Conservation (phyloP, 2,797 vertebrate species). For the Epinephelus malabaricus region DNA sequence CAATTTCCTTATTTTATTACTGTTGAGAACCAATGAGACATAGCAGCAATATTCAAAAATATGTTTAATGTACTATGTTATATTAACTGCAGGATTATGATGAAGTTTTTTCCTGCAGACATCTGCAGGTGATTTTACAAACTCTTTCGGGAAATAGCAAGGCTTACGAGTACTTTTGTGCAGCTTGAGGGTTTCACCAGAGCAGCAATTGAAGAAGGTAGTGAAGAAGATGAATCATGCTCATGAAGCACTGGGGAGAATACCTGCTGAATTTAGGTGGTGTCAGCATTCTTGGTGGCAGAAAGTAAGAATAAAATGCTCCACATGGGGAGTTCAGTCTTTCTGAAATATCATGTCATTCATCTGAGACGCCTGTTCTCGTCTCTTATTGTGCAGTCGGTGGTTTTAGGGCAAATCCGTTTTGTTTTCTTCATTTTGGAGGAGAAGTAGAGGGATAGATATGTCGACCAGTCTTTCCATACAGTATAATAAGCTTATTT, state of each 20-base stretch:
- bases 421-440: constrained; percentile 2
- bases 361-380: constrained; percentile 26
- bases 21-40: not conserved
- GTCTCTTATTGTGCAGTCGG: constrained; percentile 1
- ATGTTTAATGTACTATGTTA: not conserved
- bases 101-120: not conserved
- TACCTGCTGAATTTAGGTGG: constrained; percentile 41
- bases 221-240: constrained; percentile 58
- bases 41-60: not conserved
- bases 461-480: not conserved
- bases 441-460: not conserved
- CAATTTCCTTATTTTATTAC: not conserved
- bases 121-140: constrained; percentile 24
- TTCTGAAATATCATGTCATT: constrained; percentile 53
- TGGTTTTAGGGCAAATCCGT: constrained; percentile 14
- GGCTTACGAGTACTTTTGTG: constrained; percentile 8
- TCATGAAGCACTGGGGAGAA: constrained; percentile 49
- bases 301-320: constrained; percentile 47
- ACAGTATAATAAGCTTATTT: not conserved
- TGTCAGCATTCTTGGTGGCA: constrained; percentile 61
- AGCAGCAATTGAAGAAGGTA: constrained; percentile 20
- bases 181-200: constrained; percentile 47
- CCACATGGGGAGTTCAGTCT: constrained; percentile 24
- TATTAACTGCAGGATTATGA: not conserved
- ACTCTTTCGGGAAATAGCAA: constrained; percentile 17